Base-by-base conservation (phyloP, 92 coral and sea anemone genomes). In the Epizoanthus stellaris region DNA sequence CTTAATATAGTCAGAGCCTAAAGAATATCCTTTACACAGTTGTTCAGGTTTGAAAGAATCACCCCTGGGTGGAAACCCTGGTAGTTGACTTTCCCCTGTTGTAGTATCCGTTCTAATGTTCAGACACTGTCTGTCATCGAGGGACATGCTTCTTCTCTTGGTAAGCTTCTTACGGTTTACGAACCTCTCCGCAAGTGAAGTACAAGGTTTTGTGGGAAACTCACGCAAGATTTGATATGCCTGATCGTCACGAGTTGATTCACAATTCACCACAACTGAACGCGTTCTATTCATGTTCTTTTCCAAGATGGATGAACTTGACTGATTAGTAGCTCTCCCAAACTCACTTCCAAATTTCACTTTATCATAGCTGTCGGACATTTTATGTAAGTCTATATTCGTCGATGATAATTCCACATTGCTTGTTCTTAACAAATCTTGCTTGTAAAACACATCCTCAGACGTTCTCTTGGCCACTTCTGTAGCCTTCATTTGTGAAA, bases 101-200 rank as follows among this genome's bases (percentile, higher is more conserved):
- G 38, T 25, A 17, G 3, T 52, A 36, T 59, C 82, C 20, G 42
- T 16, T 61, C 23, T 45, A 39, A 77, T 0, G 70, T 17, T 62
- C 23, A 10, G 23, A 45, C 53, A 42, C 12, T 21, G 8, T 45
- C 83, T 79, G 21, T 79, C 83, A 79, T 79, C 83, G 25, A 79
- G 70, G 38, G 83, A 79, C 43, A 62, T 40, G 16, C 83, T 79
- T 45, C 83, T 79, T 30, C 83, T 63, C 45, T 79, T 79, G 38
- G 21, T 63, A 15, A 49, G 10, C 11, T 49, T 49, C 10, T 49
- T 49, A 49, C 10, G 54, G 11, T 49, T 6, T 49, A 14, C 54
- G 8, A 79, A 4, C 14, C 67, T 79, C 14, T 42, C 59, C 14
- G 67, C 56, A 8, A 76, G 8, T 19, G 58, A 61, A 63, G 49